Evolutionary conservation across 2,113 vertebrate genomes (phyloP), one percentile per base, ranked within the genome.

Genomic region (Tonatia bakeri): DNA sequence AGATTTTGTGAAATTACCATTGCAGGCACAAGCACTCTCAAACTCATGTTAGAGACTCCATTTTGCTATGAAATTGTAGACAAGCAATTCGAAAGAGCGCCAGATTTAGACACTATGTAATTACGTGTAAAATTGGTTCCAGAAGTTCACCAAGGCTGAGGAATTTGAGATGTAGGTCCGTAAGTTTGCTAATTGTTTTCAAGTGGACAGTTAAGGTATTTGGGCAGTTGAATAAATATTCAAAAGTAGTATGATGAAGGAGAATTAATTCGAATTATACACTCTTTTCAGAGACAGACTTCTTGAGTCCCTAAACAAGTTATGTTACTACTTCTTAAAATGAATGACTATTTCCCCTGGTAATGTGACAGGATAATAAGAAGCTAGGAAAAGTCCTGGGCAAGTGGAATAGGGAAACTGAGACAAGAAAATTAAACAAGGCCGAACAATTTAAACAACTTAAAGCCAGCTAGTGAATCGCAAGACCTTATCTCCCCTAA

Each of bases 321-420:
- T 85, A 52, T 33, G 26, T 91, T 87, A 77, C 33, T 86, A 64
- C 69, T 96, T 87, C 81, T 93, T 94, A 97, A 96, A 89, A 80
- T 9, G n/a, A 95, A 89, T 87, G 43, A 47, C 20, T 20, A 61
- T 93, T 94, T 96, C 89, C 67, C 22, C 9, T 87, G 75, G 73
- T 79, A 96, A 95, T 92, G 61, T 64, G 61, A 64, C 28, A 64
- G 61, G 61, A 31, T 64, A 64, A 26, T 61, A 61, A 61, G 61
- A 64, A 64, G 28, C 28, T 64, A 64, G 61, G 28, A 64, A 31
- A 64, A 31, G 61, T 26, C 13, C 61, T 31, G 61, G 61, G 61
- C 12, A 31, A 64, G 61, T 64, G 28, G 28, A 64, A 31, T 64
- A 64, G 28, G 61, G 61, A 31, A 64, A 64, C 61, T 64, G 61